Conservation (phyloP, 2,797 vertebrate genomes). For the Pristis pectinata region DNA sequence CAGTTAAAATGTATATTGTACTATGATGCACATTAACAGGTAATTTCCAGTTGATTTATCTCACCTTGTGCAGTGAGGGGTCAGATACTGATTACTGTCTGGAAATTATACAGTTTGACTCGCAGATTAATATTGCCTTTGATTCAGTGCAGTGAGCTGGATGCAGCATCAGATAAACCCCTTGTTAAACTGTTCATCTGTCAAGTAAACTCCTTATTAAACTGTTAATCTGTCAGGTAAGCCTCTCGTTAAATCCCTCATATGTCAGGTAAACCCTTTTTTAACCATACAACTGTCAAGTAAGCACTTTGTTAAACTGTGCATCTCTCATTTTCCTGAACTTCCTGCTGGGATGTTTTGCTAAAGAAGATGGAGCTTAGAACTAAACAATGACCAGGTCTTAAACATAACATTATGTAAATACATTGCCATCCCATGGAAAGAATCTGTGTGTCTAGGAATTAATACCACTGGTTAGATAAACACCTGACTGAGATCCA, state of each 20-base stretch:
- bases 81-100: constrained; percentile 29
- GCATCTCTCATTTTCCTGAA: not conserved
- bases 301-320: constrained; percentile 4
- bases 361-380: not conserved
- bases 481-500: not conserved
- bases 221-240: constrained; percentile 31
- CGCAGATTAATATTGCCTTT: constrained; percentile 28
- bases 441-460: too few species aligned
- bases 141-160: constrained; percentile 32
- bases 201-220: constrained; percentile 34
- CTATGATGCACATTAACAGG: not conserved
- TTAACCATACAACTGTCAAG: constrained; percentile 27
- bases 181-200: constrained; percentile 36
- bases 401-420: not conserved
- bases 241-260: constrained; percentile 20
- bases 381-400: not conserved
- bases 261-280: not conserved
- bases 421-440: not conserved
- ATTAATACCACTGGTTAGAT: not conserved
- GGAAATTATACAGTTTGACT: constrained; percentile 24
- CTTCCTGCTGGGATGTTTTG: constrained; percentile 18
- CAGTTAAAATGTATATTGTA: constrained; percentile 23
- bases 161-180: constrained; percentile 27
- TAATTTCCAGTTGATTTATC: constrained; percentile 29
- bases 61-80: constrained; percentile 13